Percentiles rank a stretch among this genome's conserved stretches.
Evolutionary conservation across 2,888 invertebrate species (phyloP).

Genomic region (Melanostoma mellinum): DNA sequence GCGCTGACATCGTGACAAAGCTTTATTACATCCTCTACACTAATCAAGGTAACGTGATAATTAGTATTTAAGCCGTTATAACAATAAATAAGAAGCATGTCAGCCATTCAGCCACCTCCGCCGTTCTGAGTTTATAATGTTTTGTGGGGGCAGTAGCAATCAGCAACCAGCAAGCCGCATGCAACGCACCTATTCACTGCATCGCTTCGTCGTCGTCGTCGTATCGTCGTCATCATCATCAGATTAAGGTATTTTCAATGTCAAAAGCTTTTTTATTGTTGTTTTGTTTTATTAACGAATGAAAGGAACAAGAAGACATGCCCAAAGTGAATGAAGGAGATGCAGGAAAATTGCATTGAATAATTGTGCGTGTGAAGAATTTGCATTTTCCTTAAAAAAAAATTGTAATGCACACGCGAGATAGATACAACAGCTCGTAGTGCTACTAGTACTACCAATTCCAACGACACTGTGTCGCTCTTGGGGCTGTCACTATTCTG

Average conservation of each 20-base stretch:
- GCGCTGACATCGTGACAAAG: slow-evolving; percentile 47
- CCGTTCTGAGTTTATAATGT: background rate
- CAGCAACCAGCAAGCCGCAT: background rate
- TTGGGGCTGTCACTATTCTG: slow-evolving; percentile 49
- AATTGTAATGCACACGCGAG: slow-evolving; percentile 48
- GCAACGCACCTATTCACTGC: slow-evolving; percentile 35
- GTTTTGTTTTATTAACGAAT: background rate
- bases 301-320: background rate
- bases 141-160: slow-evolving; percentile 23
- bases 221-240: slow-evolving; percentile 27
- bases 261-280: slow-evolving; percentile 23
- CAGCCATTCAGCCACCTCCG: slow-evolving; percentile 24
- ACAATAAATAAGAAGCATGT: slow-evolving; percentile 55
- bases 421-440: slow-evolving; percentile 27
- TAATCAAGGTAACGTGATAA: slow-evolving; percentile 58
- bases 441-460: slow-evolving; percentile 16
- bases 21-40: slow-evolving; percentile 52
- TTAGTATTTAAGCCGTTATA: slow-evolving; percentile 53
- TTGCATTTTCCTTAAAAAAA: slow-evolving; percentile 50
- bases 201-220: slow-evolving; percentile 41
- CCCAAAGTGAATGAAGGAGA: slow-evolving; percentile 10
- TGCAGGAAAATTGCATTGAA: slow-evolving; percentile 30
- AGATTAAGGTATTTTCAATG: slow-evolving; percentile 33
- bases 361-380: slow-evolving; percentile 58
- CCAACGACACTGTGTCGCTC: slow-evolving; percentile 24